Base-by-base conservation (phyloP, 1,140 invertebrate species). In the Drosophila eugracilis region DNA sequence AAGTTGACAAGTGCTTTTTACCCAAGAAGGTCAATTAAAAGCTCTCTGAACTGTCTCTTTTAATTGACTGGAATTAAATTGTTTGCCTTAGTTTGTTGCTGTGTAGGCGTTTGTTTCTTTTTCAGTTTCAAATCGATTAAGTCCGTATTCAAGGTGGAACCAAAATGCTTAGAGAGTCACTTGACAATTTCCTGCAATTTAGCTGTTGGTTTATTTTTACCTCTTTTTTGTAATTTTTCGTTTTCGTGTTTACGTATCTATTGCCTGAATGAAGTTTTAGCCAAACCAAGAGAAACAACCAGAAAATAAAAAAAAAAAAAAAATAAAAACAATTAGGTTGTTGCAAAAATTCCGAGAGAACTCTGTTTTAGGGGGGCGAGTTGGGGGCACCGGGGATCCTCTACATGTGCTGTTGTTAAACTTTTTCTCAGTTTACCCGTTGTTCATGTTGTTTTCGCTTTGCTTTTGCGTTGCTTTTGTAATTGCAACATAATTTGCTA, bases 401-500 rank as follows among this genome's bases (percentile, higher is more conserved):
- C 62, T 54, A 52, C 77, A 77, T 86, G 63, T 85, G 81, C 52
- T 76, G 58, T 53, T 58, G 57, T 62, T 60, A 32, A 44, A 80
- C 42, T 84, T 84, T 62, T 79, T 59, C 39, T 60, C 37, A 50
- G 66, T 49, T 73, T 28, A 39, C 58, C 10, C 42, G 34, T 54
- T 78, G 65, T 54, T 74, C 65, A 72, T 67, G 66, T 63, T 58
- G 57, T 44, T 65, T 63, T 66, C 73, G 66, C 71, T 58, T 86
- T 77, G 55, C 77, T 85, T 67, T 78, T 75, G 71, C 69, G 79
- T 57, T 84, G 79, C 78, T 85, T 86, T 88, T 86, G 78, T 88
- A 86, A 86, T 86, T 86, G 81, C 81, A 86, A 81, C 81, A 86
- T 86, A 86, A 86, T 88, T 86, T 88, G 81, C 81, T 77, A 86